phyloP scores from a whole-genome alignment of 1,140 invertebrate genomes.

The Zaprionus davidi region DNA sequence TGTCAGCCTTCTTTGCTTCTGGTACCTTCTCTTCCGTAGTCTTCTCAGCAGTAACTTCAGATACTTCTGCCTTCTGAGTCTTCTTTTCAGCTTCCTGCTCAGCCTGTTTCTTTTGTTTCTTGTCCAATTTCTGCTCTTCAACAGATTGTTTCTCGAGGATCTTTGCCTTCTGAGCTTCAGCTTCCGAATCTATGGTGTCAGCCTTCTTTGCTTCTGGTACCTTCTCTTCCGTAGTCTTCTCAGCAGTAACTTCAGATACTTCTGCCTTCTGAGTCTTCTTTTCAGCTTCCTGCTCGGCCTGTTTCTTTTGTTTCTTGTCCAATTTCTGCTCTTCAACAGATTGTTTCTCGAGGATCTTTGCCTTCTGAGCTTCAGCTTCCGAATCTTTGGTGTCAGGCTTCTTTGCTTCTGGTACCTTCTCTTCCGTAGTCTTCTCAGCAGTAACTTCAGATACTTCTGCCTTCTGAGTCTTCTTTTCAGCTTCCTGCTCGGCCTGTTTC shows the following conservation, averaged over 20 bases:
- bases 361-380: constrained; percentile 41
- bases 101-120: constrained; percentile 31
- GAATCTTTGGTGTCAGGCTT: not conserved
- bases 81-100: constrained; percentile 17
- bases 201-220: constrained; percentile 8
- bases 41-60: constrained; percentile 29
- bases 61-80: constrained; percentile 38
- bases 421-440: constrained; percentile 30
- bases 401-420: not conserved
- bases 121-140: constrained; percentile 34
- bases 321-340: constrained; percentile 32
- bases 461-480: constrained; percentile 14
- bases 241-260: constrained; percentile 32
- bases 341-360: constrained; percentile 43
- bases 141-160: constrained; percentile 39
- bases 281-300: constrained; percentile 10
- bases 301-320: constrained; percentile 28
- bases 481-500: constrained; percentile 16
- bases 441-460: constrained; percentile 46
- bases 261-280: constrained; percentile 43
- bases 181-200: constrained; percentile 9
- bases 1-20: constrained; percentile 8
- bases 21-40: constrained; percentile 19
- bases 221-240: constrained; percentile 31
- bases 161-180: constrained; percentile 54